Evolutionary conservation across 2,113 vertebrate species (phyloP), one percentile per base, ranked within the genome.

Genomic region (Istiophorus platypterus): DNA sequence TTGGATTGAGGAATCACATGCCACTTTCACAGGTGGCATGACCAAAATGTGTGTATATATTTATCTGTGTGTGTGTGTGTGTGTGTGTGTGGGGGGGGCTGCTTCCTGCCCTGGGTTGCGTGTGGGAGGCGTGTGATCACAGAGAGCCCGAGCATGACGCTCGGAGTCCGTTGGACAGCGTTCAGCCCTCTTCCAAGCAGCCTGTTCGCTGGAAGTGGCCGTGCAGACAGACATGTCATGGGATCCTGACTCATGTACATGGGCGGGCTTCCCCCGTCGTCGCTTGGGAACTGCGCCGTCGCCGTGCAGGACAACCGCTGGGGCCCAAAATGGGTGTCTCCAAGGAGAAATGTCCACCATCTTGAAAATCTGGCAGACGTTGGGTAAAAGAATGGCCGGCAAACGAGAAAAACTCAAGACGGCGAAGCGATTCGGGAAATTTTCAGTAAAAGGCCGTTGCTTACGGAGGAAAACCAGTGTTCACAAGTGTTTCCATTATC

Each of bases 81-180:
- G 34, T 72, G 39, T 84, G 24, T 75, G 64, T 81, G 56, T 78
- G 31, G 24, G 80, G 76, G 68, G 70, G 69, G 72, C 73, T 76
- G 88, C 63, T 57, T 84, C 86, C 79, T 76, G 82, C 80, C 89
- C 90, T 87, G 88, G 88, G 82, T 78, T 88, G 91, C 8, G 34
- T 89, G 91, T 92, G 72, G 93, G 91, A 86, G 84, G 88, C 39
- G 90, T 94, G 93, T 59, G 89, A 94, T 89, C 80, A n/a, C 89
- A 82, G 85, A 82, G 86, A 65, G 86, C 79, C 89, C 75, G 62
- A 67, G 79, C 80, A 81, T 92, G 90, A 92, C 86, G 85, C 89
- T 89, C 29, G n/a, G 73, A 81, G 82, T n/a, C 58, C 54, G 59
- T 88, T 89, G 92, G 89, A 91, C 86, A 81, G 57, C 71, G 78